Conservation (phyloP, 1,140 invertebrate genomes). For the Sarcophaga peregrina region DNA sequence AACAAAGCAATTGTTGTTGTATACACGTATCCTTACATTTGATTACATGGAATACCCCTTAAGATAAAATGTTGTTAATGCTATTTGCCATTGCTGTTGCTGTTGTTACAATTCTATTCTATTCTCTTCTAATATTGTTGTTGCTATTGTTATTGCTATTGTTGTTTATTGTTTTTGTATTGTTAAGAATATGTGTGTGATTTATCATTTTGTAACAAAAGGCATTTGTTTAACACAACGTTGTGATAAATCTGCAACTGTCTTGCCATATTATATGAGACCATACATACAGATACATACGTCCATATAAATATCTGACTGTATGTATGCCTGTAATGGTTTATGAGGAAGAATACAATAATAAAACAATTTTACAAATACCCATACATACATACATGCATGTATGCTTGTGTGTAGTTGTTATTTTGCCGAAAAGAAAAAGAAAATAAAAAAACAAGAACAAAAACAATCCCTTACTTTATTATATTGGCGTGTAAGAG, state of each 20-base stretch:
- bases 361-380: background rate
- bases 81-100: no score
- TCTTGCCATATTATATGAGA: background rate
- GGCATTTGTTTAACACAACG: background rate
- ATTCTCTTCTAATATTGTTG: no score
- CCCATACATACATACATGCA: background rate
- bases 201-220: constrained; percentile 11
- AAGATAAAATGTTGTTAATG: no score
- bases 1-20: no score
- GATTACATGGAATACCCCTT: no score
- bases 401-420: background rate
- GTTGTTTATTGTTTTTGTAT: constrained; percentile 4
- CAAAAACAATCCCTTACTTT: background rate
- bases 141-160: background rate
- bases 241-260: constrained; percentile 18
- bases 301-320: background rate
- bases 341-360: background rate
- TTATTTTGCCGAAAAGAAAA: background rate
- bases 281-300: background rate
- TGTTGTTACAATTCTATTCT: no score
- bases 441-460: no score
- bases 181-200: background rate
- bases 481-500: background rate
- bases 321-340: background rate
- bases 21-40: no score